Evolutionary conservation across 2,797 vertebrate species (phyloP).

Genomic region (Ataeniobius toweri): DNA sequence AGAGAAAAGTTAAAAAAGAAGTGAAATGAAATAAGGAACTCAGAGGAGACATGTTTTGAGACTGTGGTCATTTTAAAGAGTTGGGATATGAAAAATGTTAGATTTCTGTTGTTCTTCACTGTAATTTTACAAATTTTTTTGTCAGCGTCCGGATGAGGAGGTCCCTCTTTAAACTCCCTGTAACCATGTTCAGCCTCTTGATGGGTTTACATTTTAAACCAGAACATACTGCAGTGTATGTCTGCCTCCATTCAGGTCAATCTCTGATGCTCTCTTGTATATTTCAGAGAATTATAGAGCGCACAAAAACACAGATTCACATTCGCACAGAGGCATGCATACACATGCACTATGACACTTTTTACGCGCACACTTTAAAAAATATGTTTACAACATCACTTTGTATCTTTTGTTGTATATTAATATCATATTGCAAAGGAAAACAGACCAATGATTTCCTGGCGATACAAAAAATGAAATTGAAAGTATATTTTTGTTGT

Average conservation of each 20-base stretch:
- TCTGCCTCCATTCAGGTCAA: constrained; percentile 84
- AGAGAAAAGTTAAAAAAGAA: constrained; percentile 49
- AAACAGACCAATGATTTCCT: constrained; percentile 51
- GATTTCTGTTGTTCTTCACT: constrained; percentile 78
- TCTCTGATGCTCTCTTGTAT: constrained; percentile 77
- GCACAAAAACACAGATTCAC: constrained; percentile 25
- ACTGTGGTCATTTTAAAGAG: constrained; percentile 62
- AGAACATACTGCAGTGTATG: constrained; percentile 79
- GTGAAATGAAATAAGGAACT: constrained; percentile 40
- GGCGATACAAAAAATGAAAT: constrained; percentile 38
- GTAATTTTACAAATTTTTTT: constrained; percentile 74
- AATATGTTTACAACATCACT: constrained; percentile 79
- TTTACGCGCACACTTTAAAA: constrained; percentile 67
- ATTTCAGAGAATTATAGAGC: constrained; percentile 68
- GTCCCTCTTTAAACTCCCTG: constrained; percentile 69
- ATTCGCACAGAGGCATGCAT: constrained; percentile 7
- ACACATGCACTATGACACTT: constrained; percentile 41
- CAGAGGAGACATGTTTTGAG: constrained; percentile 64
- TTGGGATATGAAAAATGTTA: constrained; percentile 67
- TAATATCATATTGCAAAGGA: constrained; percentile 57
- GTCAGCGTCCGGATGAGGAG: constrained; percentile 70
- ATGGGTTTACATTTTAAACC: constrained; percentile 84
- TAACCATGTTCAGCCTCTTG: constrained; percentile 80
- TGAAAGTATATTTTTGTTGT: constrained; percentile 61
- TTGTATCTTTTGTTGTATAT: constrained; percentile 61